Percentiles rank a stretch among this genome's conserved stretches.
These are phyloP conservation scores for Alexandromys oeconomus DNA, from an alignment of 2,797 vertebrate genomes.

Conservation along the genomic window DNA sequence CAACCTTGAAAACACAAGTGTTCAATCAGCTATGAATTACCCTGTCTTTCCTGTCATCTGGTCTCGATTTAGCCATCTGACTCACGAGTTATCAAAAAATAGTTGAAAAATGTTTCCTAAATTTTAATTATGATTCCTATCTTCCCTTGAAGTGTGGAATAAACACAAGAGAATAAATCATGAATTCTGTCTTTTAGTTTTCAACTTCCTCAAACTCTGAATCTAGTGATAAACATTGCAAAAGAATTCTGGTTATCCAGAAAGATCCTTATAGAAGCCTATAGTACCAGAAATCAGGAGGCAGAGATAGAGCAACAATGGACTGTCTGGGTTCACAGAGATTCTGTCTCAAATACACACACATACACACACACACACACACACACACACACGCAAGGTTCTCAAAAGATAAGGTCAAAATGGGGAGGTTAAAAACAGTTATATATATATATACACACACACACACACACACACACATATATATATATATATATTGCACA, in stretches of 20 bases:
- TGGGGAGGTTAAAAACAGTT: not conserved
- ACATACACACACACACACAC: too few species aligned
- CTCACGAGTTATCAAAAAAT: conserved; percentile 57
- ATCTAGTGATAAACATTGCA: not conserved
- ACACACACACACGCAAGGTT: too few species aligned
- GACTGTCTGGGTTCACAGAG: not conserved
- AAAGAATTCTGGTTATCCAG: not conserved
- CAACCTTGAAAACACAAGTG: not conserved
- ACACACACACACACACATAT: too few species aligned
- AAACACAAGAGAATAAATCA: not conserved
- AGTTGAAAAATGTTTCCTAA: conserved; percentile 53
- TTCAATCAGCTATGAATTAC: conserved; percentile 41
- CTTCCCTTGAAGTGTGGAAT: not conserved
- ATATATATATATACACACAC: not conserved
- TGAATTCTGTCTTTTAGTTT: not conserved
- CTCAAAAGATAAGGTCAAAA: not conserved
- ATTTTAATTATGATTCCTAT: conserved; percentile 35
- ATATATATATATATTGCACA: not conserved
- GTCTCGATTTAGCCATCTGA: conserved; percentile 48
- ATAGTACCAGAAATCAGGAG: not conserved
- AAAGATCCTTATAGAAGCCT: not conserved
- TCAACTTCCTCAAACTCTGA: not conserved
- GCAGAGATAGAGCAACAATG: not conserved
- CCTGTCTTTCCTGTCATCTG: conserved; percentile 43
- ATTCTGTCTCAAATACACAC: not conserved